Conservation (phyloP, 2,797 vertebrate species). For the Macropus fuliginosus region DNA sequence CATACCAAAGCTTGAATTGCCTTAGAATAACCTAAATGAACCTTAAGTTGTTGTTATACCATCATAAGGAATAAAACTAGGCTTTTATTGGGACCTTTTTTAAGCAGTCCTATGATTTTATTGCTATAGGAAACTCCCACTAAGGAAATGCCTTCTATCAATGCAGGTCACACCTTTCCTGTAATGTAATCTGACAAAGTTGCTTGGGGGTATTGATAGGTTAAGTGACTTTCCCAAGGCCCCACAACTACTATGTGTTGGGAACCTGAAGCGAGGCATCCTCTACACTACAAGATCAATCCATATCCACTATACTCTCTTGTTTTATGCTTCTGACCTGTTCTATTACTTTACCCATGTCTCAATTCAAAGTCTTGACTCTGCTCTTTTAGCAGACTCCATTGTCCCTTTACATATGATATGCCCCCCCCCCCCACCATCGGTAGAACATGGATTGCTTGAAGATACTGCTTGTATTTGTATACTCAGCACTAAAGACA, state of each 20-base stretch:
- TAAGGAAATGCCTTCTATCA: background rate
- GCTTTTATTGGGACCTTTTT: background rate
- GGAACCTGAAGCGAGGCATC: background rate
- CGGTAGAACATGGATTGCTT: background rate
- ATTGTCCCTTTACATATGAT: background rate
- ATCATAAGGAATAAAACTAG: background rate
- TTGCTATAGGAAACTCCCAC: background rate
- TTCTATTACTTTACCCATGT: background rate
- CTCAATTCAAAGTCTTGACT: background rate
- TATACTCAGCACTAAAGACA: background rate
- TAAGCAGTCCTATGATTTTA: background rate
- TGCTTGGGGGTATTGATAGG: background rate
- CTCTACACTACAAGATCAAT: background rate
- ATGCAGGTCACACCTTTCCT: background rate
- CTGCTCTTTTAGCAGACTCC: background rate
- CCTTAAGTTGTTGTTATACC: background rate
- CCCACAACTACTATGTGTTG: background rate
- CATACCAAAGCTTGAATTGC: background rate
- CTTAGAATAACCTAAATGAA: background rate
- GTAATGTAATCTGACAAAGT: background rate
- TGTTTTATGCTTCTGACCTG: background rate
- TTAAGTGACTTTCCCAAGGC: no score
- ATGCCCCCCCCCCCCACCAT: no score
- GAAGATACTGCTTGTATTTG: background rate
- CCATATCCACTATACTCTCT: background rate